A percentile compares a stretch with the other conserved stretches of the same genome.
Conservation (phyloP, 2,113 vertebrate genomes). For the Rhodinocichla rosea region DNA sequence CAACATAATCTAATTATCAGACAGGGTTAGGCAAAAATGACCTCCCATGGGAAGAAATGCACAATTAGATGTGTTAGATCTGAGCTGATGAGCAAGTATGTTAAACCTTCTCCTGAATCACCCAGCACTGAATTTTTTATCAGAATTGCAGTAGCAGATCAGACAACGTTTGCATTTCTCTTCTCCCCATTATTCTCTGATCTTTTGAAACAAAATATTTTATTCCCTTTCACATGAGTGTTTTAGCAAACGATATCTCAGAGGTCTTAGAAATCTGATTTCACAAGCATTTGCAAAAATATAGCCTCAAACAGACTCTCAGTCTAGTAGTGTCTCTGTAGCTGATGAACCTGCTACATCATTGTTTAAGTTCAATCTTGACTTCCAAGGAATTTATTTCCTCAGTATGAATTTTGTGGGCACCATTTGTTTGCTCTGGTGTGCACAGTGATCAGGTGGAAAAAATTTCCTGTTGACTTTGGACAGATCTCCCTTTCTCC, state of each 20-base stretch:
- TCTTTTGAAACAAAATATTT: constrained; percentile 19
- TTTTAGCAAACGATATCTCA: background rate
- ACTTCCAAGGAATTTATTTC: background rate
- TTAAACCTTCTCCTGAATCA: constrained; percentile 31
- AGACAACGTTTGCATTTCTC: constrained; percentile 26
- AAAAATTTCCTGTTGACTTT: background rate
- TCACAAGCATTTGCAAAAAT: background rate
- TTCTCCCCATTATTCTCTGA: constrained; percentile 1
- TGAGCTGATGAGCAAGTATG: constrained; percentile 54
- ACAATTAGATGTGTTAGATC: constrained; percentile 64
- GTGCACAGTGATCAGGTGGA: background rate
- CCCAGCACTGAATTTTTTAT: constrained; percentile 38
- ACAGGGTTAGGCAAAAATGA: constrained; percentile 61
- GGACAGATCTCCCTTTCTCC: background rate
- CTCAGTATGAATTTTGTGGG: background rate
- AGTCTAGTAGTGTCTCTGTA: background rate
- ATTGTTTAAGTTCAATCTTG: background rate
- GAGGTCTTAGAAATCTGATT: background rate
- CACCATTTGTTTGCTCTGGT: background rate
- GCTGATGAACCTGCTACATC: background rate
- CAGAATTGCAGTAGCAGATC: constrained; percentile 20
- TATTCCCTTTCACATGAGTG: background rate
- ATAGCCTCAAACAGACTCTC: background rate
- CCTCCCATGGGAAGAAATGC: constrained; percentile 57
- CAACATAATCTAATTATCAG: constrained; percentile 66